phyloP scores from a whole-genome alignment of 2,888 invertebrate species.

The Margaritifera margaritifera region DNA sequence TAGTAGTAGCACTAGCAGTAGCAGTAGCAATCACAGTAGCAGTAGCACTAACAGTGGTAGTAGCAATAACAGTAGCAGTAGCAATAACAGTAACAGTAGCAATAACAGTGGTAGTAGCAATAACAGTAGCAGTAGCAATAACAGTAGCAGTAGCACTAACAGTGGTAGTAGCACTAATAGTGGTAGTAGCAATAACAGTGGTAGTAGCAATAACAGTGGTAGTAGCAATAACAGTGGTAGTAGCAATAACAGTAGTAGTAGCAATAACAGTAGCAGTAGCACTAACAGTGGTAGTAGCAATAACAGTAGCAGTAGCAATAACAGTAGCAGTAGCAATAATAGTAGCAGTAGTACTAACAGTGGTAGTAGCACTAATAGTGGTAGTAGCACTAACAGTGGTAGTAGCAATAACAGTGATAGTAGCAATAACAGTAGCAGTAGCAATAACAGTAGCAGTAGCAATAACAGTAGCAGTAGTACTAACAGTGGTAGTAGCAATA shows the following conservation, averaged over 20 bases:
- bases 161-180: conserved; percentile 3
- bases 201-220: conserved; percentile 2
- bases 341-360: too few relatives aligned
- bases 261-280: too few relatives aligned
- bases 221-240: conserved; percentile 1
- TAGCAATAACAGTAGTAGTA: conserved; percentile 1
- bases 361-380: too few relatives aligned
- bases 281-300: too few relatives aligned
- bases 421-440: too few relatives aligned
- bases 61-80: conserved; percentile 8
- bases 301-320: too few relatives aligned
- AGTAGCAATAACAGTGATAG: too few relatives aligned
- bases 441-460: conserved; percentile 6
- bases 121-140: conserved; percentile 8
- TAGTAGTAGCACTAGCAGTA: conserved; percentile 8
- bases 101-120: conserved; percentile 5
- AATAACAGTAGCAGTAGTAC: conserved; percentile 5
- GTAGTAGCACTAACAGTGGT: too few relatives aligned
- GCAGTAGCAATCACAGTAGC: conserved; percentile 4
- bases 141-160: conserved; percentile 7
- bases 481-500: too few relatives aligned
- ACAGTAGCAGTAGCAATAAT: too few relatives aligned
- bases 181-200: background rate
- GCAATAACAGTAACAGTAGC: conserved; percentile 8
- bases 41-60: conserved; percentile 2